Base-by-base conservation (phyloP, 2,113 vertebrate genomes). In the Electrona antarctica region DNA sequence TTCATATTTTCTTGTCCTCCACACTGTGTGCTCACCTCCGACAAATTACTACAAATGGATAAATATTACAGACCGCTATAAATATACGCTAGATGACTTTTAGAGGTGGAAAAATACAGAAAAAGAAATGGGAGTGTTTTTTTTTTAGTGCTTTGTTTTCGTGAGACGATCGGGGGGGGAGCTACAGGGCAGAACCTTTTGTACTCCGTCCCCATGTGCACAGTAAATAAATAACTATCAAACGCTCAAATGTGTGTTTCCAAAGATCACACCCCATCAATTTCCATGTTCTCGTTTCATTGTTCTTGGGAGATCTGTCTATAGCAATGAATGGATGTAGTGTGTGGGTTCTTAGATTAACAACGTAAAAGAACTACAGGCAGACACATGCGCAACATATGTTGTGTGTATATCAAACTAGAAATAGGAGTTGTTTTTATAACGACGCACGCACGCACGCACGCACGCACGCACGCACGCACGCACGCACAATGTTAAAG, bases 271-370 rank as follows among this genome's bases (percentile, higher is more conserved):
- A 3, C 7, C 9, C n/a, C 21, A 56, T 64, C 68, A 41, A 14
- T 49, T 51, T 8, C 54, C 61, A 21, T 21, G 21, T 21, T 21
- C 21, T 21, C 2, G 21, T 21, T 21, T 21, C 21, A 21, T 21
- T 21, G 69, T 70, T 78, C 80, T 72, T 84, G 87, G 80, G 82
- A 85, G 84, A 85, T 87, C 79, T 69, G 8, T 29, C 13, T 33
- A 2, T 21, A 21, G 48, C 15, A 61, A 58, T 70, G 55, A 29
- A 61, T 57, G 52, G 67, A 60, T 21, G 21, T 46, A 50, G 29
- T 7, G 54, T 76, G 74, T 76, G 76, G 47, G 78, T 82, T 69
- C 61, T 58, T 28, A 67, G 72, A 61, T 52, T 50, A 21, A 21
- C 21, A 21, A 21, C 21, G 21, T 21, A 21, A 21, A 21, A 21